Evolutionary conservation across 1,140 invertebrate genomes (phyloP), one percentile per base, ranked within the genome.

Genomic region (Anoplolepis gracilipes): DNA sequence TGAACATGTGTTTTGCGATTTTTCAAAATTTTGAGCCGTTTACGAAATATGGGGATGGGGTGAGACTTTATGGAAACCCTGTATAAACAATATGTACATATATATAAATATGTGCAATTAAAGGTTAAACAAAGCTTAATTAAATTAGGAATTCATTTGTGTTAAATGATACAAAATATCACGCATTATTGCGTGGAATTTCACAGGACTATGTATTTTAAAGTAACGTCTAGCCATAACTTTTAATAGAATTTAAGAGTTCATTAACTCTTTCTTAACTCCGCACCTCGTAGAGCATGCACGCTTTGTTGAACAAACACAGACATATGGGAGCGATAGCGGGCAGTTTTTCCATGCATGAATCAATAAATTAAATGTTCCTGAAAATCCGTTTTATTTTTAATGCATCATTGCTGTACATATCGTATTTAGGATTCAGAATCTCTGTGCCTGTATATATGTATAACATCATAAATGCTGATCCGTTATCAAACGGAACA

Each of bases 401-500:
- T 77, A 64, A 84, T 59, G 72, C 22, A 62, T 39, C 57, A 39
- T 6, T 36, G 30, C 57, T 39, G 25, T 53, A 61, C 16, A 33
- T 42, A 33, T 6, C 67, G 28, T 75, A 55, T 55, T 73, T 36
- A 33, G 8, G 57, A 49, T 65, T 28, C 25, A 61, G 59, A 42
- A 8, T 53, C 57, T 6, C 10, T n/a, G 82, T 86, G 49, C 55
- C n/a, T 16, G 30, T n/a, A n/a, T n/a, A 10, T 88, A 72, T n/a
- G 16, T 49, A 25, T 46, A 86, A 78, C 75, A 33, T 25, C 36
- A 57, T 69, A 77, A 70, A 84, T 64, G 39, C 13, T 25, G 53
- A 65, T 30, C 88, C 89, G 84, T 91, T 91, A 88, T 65, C 42
- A 84, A 91, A 91, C 86, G 86, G 86, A 84, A 87, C 64, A 72